Evolutionary conservation across 2,797 vertebrate genomes (phyloP), one percentile per base, ranked within the genome.

Genomic region (Antennarius maculatus): DNA sequence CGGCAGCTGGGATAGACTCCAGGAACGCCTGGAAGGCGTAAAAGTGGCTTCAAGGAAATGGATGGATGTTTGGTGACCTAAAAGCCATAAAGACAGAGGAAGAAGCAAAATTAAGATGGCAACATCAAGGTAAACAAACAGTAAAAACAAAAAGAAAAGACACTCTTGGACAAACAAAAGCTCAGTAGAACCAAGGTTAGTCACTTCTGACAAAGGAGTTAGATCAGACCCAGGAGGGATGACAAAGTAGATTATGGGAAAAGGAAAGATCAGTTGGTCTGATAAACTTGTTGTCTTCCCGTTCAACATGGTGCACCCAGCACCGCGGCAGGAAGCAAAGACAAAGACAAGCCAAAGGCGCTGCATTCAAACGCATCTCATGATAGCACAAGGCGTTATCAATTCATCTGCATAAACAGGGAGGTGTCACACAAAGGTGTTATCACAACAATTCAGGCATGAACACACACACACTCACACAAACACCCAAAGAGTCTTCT

Each of bases 231-330:
- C 42, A 69, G 61, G 66, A 71, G 56, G 54, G 52, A 60, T 74
- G 71, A 79, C 73, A 84, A 77, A 82, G 80, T 83, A 76, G 76
- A 86, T 86, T 79, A 80, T 63, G 67, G 74, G 74, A 74, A 67
- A 16, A 54, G 63, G 43, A 77, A 62, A 77, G 76, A 84, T 80
- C 60, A 71, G 68, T 52, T 61, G 78, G 43, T 50, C 52, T 45
- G 76, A 83, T 79, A 77, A 76, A 64, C 69, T 79, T 14, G 59
- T 75, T 82, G 77, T 79, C 73, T 52, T 61, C 52, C 43, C 69
- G 75, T 63, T 70, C 57, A 67, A 67, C 14, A 11, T 53, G 4
- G 39, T 27, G 4, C 37, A 54, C 56, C 60, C 69, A 46, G 61
- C 41, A 3, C 61, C 75, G 16, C 61, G 42, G 66, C 76, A 54